Conservation (phyloP, 2,888 invertebrate species). For the Dione juno region DNA sequence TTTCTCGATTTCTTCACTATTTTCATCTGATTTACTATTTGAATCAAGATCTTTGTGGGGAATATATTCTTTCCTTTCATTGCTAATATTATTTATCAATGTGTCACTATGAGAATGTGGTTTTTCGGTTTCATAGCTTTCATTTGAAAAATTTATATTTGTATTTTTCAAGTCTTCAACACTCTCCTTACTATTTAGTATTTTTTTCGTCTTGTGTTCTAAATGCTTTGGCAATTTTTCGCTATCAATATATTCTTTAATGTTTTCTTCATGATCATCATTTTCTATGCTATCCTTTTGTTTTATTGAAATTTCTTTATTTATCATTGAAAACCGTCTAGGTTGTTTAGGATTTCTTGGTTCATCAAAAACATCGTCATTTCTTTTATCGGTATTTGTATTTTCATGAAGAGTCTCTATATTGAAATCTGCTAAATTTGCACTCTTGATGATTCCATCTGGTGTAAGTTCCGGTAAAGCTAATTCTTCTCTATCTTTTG, state of each 20-base stretch:
- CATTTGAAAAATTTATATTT: not conserved
- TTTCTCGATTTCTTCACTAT: conserved; percentile 12
- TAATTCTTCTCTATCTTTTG: conserved; percentile 49
- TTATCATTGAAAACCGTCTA: conserved; percentile 24
- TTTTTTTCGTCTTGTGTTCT: not conserved
- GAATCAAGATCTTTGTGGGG: not conserved
- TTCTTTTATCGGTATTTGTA: conserved; percentile 36
- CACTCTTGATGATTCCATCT: conserved; percentile 54
- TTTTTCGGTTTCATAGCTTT: not conserved
- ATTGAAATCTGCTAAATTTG: conserved; percentile 68
- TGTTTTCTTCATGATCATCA: conserved; percentile 34
- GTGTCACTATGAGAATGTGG: conserved; percentile 1
- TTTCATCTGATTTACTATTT: not conserved
- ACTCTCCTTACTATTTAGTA: conserved; percentile 6
- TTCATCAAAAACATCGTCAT: conserved; percentile 37
- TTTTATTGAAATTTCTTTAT: conserved; percentile 39
- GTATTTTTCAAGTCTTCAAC: not conserved
- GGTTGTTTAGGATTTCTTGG: conserved; percentile 42
- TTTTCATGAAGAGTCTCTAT: conserved; percentile 65
- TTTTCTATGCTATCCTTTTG: conserved; percentile 49
- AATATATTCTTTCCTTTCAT: not conserved
- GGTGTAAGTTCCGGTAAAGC: conserved; percentile 36
- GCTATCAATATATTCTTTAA: conserved; percentile 28
- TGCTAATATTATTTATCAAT: not conserved
- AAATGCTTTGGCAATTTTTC: not conserved